These are phyloP conservation scores for Natrix natrix DNA, from an alignment of 2,797 vertebrate species.

Conservation along the genomic window DNA sequence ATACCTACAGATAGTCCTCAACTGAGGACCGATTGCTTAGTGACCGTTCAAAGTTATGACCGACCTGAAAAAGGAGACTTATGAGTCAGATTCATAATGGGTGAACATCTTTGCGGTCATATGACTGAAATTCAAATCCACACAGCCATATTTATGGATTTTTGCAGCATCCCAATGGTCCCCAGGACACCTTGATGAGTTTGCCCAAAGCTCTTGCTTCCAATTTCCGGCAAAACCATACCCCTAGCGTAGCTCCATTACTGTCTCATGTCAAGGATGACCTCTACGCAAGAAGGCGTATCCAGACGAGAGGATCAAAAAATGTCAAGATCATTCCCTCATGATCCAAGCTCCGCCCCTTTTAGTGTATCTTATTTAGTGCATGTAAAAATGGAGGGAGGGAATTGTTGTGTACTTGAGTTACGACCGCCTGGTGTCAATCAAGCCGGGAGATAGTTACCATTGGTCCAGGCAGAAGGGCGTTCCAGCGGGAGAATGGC, in stretches of 20 bases:
- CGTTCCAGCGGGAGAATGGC: no score
- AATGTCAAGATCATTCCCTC: background rate
- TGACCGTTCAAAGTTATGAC: background rate
- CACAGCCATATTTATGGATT: background rate
- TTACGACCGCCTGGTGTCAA: no score
- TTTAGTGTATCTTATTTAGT: background rate
- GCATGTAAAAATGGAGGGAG: background rate
- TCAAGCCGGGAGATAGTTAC: no score
- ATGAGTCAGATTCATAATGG: background rate
- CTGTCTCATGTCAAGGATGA: background rate
- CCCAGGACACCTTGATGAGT: background rate
- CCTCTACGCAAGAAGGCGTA: background rate
- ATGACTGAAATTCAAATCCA: background rate
- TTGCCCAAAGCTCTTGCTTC: background rate
- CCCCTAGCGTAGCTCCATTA: background rate
- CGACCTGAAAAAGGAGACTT: background rate
- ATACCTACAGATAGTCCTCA: background rate
- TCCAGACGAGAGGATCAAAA: background rate
- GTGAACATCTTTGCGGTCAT: background rate
- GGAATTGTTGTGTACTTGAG: no score
- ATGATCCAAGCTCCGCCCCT: background rate
- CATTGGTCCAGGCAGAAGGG: no score
- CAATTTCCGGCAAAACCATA: background rate
- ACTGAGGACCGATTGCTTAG: background rate
- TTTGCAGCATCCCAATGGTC: background rate